These are phyloP conservation scores for Amphiprion ocellaris DNA, from an alignment of 2,113 vertebrate genomes.

Conservation along the genomic window DNA sequence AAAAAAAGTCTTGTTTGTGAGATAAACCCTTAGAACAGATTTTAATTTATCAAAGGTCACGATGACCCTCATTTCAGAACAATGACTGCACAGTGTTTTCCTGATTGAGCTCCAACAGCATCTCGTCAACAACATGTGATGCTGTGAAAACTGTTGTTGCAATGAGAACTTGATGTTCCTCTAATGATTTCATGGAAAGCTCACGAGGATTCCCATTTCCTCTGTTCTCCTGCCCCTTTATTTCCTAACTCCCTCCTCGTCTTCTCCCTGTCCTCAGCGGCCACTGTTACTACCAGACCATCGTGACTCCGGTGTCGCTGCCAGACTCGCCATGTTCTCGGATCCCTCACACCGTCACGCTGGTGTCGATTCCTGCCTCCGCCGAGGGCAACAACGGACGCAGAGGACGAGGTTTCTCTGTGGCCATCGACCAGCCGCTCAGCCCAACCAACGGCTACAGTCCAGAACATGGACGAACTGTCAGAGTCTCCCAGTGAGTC, in stretches of 20 bases:
- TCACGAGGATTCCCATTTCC: slow-evolving; percentile 22
- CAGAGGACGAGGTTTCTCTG: slow-evolving; percentile 92
- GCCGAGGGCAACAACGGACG: slow-evolving; percentile 80
- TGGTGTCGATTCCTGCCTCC: slow-evolving; percentile 95
- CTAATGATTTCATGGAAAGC: not conserved
- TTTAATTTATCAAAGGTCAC: slow-evolving; percentile 12
- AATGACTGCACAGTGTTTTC: slow-evolving; percentile 37
- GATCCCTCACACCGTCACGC: slow-evolving; percentile 97
- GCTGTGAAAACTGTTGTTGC: slow-evolving; percentile 23
- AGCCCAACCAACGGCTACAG: slow-evolving; percentile 84
- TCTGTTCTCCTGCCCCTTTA: not conserved
- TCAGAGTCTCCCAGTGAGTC: slow-evolving; percentile 94
- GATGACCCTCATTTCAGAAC: slow-evolving; percentile 17
- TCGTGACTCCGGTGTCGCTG: slow-evolving; percentile 92
- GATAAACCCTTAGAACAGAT: not conserved
- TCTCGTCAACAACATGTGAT: slow-evolving; percentile 63
- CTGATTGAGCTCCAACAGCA: slow-evolving; percentile 9
- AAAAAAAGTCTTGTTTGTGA: slow-evolving; percentile 4
- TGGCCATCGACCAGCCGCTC: slow-evolving; percentile 90
- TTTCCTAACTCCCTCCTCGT: not conserved
- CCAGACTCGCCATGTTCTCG: slow-evolving; percentile 90
- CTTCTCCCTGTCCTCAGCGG: slow-evolving; percentile 82
- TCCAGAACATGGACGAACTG: slow-evolving; percentile 88
- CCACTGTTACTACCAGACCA: slow-evolving; percentile 96
- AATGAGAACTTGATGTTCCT: slow-evolving; percentile 28